These are phyloP conservation scores for Plebejus anna DNA, from an alignment of 2,888 invertebrate genomes.

Conservation along the genomic window DNA sequence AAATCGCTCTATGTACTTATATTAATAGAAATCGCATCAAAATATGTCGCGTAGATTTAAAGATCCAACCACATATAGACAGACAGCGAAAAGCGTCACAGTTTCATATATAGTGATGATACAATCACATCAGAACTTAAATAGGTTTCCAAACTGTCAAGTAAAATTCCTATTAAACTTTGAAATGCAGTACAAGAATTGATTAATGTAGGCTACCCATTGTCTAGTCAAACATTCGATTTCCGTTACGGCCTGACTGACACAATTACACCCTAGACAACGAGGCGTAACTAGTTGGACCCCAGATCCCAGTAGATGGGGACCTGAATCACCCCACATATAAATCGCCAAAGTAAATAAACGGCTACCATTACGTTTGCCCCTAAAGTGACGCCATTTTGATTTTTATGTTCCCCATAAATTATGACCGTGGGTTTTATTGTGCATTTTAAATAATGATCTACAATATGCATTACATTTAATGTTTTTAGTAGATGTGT, in stretches of 20 bases:
- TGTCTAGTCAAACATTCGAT: slow-evolving; percentile 25
- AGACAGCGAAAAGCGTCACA: too few species aligned
- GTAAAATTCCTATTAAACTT: neutral
- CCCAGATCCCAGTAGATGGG: slow-evolving; percentile 48
- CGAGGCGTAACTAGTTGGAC: slow-evolving; percentile 71
- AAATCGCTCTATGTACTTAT: too few species aligned
- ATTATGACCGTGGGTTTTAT: slow-evolving; percentile 41
- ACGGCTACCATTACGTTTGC: slow-evolving; percentile 71
- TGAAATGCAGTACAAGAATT: neutral
- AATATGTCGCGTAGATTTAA: too few species aligned
- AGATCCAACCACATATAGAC: too few species aligned
- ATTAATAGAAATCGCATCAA: too few species aligned
- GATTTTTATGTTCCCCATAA: slow-evolving; percentile 47
- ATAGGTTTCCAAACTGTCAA: neutral
- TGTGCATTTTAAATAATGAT: neutral
- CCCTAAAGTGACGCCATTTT: slow-evolving; percentile 69
- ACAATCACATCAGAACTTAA: neutral
- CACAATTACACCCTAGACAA: slow-evolving; percentile 57
- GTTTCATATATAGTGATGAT: too few species aligned
- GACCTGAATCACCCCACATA: slow-evolving; percentile 58
- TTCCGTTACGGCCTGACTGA: slow-evolving; percentile 27
- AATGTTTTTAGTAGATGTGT: neutral
- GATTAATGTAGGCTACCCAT: neutral
- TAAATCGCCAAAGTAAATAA: slow-evolving; percentile 77
- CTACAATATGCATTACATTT: neutral